A percentile compares a stretch with the other conserved stretches of the same genome.
Conservation (phyloP, 2,797 vertebrate genomes). For the Leptoclinus maculatus region DNA sequence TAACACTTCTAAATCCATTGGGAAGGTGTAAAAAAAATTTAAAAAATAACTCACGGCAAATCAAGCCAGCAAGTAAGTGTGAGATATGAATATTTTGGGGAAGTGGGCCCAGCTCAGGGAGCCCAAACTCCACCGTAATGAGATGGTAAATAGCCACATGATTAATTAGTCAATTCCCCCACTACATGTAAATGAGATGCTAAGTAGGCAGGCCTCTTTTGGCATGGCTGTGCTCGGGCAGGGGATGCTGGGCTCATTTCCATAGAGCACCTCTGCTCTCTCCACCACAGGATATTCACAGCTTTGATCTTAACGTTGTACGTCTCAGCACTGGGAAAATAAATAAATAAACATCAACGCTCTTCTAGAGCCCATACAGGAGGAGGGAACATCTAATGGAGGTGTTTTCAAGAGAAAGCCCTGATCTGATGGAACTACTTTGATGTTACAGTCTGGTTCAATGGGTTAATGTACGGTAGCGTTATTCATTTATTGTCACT, state of each 20-base stretch:
- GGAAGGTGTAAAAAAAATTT: constrained; percentile 6
- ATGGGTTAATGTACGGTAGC: not conserved
- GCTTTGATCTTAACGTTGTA: constrained; percentile 30
- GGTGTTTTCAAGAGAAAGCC: constrained; percentile 2
- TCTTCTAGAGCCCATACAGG: not conserved
- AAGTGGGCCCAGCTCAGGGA: constrained; percentile 50
- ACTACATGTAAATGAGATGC: constrained; percentile 81
- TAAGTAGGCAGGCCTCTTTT: constrained; percentile 64
- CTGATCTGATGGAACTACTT: not conserved
- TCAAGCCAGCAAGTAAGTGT: constrained; percentile 5
- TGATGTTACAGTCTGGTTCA: not conserved
- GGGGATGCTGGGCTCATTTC: constrained; percentile 59
- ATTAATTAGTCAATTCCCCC: constrained; percentile 81
- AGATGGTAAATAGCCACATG: constrained; percentile 80
- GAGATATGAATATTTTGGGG: constrained; percentile 35
- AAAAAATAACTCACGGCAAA: constrained; percentile 11
- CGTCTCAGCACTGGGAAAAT: constrained; percentile 9
- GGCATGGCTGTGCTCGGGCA: constrained; percentile 40
- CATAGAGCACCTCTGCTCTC: constrained; percentile 54
- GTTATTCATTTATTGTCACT: not conserved
- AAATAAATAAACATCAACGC: constrained; percentile 5
- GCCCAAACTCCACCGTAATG: constrained; percentile 59
- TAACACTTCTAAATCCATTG: constrained; percentile 7
- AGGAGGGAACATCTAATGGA: not conserved
- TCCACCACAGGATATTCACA: constrained; percentile 26